phyloP scores from a whole-genome alignment of 1,140 invertebrate genomes.

The Pseudoatta argentina region DNA sequence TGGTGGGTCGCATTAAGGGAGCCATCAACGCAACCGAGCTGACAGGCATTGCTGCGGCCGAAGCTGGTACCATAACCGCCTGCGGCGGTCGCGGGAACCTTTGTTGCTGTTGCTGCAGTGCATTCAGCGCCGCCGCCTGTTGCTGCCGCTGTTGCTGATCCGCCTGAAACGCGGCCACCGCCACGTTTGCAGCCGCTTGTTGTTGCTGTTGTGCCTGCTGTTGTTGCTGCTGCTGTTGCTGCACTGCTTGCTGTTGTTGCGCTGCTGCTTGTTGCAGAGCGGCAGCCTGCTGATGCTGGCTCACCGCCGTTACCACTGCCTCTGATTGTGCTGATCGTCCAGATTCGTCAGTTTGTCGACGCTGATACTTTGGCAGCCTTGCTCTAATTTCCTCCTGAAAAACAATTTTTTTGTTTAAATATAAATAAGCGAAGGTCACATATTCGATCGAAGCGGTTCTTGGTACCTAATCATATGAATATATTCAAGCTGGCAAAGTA shows the following conservation, averaged over 20 bases:
- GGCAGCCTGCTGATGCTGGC: conserved; percentile 83
- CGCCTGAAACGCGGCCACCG: conserved; percentile 82
- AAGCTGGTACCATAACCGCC: conserved; percentile 83
- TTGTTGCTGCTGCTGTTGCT: conserved; percentile 80
- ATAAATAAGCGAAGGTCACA: no score
- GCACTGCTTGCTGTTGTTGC: conserved; percentile 78
- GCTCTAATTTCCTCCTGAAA: conserved; percentile 94
- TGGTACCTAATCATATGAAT: no score
- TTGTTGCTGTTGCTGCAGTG: conserved; percentile 80
- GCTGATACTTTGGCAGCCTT: conserved; percentile 91
- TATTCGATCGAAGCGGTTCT: no score
- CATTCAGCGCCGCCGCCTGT: conserved; percentile 78
- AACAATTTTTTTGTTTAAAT: conserved; percentile 26
- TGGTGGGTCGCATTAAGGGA: conserved; percentile 88
- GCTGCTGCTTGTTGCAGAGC: conserved; percentile 79
- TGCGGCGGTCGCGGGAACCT: conserved; percentile 83
- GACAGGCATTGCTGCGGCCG: conserved; percentile 86
- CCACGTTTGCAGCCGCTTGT: conserved; percentile 76
- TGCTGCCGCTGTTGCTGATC: conserved; percentile 86
- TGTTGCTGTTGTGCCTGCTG: conserved; percentile 79
- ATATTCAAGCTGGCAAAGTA: no score
- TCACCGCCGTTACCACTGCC: conserved; percentile 81
- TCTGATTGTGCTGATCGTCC: conserved; percentile 86
- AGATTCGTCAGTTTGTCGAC: conserved; percentile 85
- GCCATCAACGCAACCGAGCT: conserved; percentile 88